Percentiles rank a stretch among this genome's conserved stretches.
Conservation (phyloP, 2,113 vertebrate species). For the Oncorhynchus nerka region DNA sequence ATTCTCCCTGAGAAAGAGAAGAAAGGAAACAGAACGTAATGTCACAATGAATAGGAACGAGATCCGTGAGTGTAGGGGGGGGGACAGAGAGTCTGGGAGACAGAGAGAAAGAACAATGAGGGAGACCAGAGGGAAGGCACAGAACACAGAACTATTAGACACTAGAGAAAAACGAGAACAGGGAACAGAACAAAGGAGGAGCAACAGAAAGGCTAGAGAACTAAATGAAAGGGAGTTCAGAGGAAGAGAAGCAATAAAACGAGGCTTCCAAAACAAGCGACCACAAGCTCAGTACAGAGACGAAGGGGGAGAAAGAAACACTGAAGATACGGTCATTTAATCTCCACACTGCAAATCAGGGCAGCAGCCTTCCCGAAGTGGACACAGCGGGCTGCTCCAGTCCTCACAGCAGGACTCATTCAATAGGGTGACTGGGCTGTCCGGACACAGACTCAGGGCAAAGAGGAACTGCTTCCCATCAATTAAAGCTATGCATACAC, state of each 20-base stretch:
- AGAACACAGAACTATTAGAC: background rate
- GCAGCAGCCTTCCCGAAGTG: no score
- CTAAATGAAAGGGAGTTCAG: background rate
- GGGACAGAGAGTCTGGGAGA: background rate
- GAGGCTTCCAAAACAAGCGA: no score
- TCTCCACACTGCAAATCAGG: no score
- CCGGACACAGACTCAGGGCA: background rate
- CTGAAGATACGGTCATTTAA: no score
- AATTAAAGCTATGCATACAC: no score
- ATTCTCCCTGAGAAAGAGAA: conserved; percentile 70
- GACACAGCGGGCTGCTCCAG: no score
- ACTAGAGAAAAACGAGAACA: background rate
- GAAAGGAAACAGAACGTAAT: no score
- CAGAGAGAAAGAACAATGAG: background rate
- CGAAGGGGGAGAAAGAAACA: no score
- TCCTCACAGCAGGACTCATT: background rate
- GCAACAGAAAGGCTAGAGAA: background rate
- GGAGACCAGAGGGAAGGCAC: background rate
- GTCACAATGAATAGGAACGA: conserved; percentile 16
- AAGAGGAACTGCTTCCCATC: background rate
- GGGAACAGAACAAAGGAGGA: background rate
- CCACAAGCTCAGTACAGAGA: no score
- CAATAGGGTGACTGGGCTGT: background rate
- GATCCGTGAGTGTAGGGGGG: background rate
- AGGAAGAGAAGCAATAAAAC: no score